A percentile compares a stretch with the other conserved stretches of the same genome.
These are phyloP conservation scores for Catharus minimus DNA, from an alignment of 2,113 vertebrate species.

Conservation along the genomic window DNA sequence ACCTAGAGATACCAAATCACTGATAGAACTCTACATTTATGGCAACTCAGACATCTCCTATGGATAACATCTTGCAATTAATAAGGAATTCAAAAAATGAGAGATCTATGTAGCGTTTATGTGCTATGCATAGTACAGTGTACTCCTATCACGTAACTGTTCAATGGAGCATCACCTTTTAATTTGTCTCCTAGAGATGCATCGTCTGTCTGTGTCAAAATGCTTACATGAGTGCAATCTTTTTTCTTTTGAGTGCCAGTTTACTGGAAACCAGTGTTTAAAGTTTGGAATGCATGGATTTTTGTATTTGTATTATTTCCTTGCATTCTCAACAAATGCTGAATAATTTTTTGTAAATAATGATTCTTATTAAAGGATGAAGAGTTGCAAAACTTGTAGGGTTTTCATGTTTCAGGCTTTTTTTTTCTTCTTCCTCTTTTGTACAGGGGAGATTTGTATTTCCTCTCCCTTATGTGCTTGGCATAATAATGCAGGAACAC, in stretches of 20 bases:
- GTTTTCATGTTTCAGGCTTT: background rate
- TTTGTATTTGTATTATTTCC: background rate
- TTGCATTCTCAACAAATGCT: background rate
- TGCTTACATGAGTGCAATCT: background rate
- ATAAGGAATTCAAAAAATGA: background rate
- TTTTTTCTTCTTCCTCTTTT: background rate
- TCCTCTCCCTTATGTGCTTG: conserved; percentile 10
- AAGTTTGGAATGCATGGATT: background rate
- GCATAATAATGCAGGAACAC: conserved; percentile 24
- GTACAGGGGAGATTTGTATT: conserved; percentile 14
- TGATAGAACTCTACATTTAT: background rate
- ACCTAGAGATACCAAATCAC: background rate
- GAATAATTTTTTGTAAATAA: background rate
- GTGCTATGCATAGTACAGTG: background rate
- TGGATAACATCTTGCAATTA: background rate
- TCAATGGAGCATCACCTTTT: background rate
- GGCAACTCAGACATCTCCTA: background rate
- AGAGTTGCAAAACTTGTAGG: conserved; percentile 8
- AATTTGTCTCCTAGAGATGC: background rate
- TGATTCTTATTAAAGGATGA: background rate
- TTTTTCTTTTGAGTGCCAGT: background rate
- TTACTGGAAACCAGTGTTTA: background rate
- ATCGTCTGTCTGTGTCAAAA: background rate
- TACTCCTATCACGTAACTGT: background rate
- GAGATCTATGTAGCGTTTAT: background rate